Percentiles rank a stretch among this genome's conserved stretches.
Evolutionary conservation across 2,888 invertebrate genomes (phyloP).

Genomic region (Cabera pusaria): DNA sequence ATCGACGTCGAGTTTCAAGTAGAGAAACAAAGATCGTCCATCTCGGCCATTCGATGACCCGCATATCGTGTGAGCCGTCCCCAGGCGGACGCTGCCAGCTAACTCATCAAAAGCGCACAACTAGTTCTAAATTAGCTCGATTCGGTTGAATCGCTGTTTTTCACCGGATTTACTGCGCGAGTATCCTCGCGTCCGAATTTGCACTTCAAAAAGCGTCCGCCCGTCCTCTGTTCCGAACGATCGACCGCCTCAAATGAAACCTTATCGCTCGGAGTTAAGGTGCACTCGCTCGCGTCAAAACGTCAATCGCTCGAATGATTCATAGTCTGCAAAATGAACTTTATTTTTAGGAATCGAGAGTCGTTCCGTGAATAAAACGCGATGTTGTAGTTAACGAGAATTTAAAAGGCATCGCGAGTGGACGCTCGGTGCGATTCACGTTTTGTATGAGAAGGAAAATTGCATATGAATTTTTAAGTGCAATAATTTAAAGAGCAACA

Average conservation of each 20-base stretch:
- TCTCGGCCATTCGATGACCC: no score
- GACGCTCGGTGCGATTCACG: conserved; percentile 15
- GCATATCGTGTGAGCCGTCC: no score
- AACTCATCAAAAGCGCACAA: not conserved
- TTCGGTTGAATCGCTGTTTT: conserved; percentile 5
- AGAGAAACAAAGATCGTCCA: no score
- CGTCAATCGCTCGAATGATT: conserved; percentile 6
- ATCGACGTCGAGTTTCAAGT: no score
- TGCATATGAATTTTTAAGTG: conserved; percentile 23
- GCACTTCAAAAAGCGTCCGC: conserved; percentile 15
- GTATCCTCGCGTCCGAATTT: conserved; percentile 13
- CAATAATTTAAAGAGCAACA: conserved; percentile 12
- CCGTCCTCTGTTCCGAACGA: conserved; percentile 4
- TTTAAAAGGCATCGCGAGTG: conserved; percentile 16
- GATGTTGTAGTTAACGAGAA: conserved; percentile 12
- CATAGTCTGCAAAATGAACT: conserved; percentile 3
- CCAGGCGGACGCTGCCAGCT: no score
- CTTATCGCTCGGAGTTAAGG: conserved; percentile 4
- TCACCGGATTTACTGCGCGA: conserved; percentile 8
- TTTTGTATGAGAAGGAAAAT: conserved; percentile 17
- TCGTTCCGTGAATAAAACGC: not conserved
- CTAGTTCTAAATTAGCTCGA: conserved; percentile 7
- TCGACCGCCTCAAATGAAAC: conserved; percentile 1
- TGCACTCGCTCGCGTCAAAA: conserved; percentile 4
- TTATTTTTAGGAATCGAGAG: conserved; percentile 5